A percentile compares a stretch with the other conserved stretches of the same genome.
phyloP scores from a whole-genome alignment of 2,888 invertebrate species.

The Eulithis testata region DNA sequence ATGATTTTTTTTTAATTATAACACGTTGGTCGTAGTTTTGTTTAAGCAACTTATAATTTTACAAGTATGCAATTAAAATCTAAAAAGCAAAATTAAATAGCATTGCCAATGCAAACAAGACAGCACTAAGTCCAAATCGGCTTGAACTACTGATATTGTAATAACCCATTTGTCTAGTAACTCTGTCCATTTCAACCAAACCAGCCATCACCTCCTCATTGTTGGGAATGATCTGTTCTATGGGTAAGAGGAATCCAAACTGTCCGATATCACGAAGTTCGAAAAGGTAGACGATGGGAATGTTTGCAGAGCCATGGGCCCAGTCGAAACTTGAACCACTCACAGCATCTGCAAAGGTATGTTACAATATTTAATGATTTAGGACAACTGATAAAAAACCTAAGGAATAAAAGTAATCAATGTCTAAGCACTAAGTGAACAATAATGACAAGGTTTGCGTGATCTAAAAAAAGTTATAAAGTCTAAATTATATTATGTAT shows the following conservation, averaged over 20 bases:
- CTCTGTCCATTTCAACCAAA: slow-evolving; percentile 73
- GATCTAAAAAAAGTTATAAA: neutral
- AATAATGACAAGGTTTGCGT: neutral
- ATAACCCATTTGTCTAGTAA: slow-evolving; percentile 63
- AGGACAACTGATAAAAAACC: neutral
- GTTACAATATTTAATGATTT: neutral
- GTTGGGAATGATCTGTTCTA: slow-evolving; percentile 81
- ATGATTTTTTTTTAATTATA: no score
- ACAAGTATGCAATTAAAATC: neutral
- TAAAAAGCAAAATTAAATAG: slow-evolving; percentile 42
- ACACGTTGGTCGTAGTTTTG: no score
- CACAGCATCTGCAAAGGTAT: slow-evolving; percentile 64
- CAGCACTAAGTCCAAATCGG: slow-evolving; percentile 42
- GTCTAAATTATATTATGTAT: neutral
- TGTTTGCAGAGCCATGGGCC: slow-evolving; percentile 80
- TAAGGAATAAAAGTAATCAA: no score
- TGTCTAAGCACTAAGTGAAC: neutral
- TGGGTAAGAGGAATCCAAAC: slow-evolving; percentile 84
- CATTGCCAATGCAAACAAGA: slow-evolving; percentile 34
- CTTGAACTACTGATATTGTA: slow-evolving; percentile 47
- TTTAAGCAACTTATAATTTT: no score
- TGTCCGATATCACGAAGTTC: slow-evolving; percentile 85
- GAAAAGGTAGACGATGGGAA: slow-evolving; percentile 84
- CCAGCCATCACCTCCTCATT: slow-evolving; percentile 86
- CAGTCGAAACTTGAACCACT: slow-evolving; percentile 84